Base-by-base conservation (phyloP, 2,113 vertebrate species). In the Okapia johnstoni region DNA sequence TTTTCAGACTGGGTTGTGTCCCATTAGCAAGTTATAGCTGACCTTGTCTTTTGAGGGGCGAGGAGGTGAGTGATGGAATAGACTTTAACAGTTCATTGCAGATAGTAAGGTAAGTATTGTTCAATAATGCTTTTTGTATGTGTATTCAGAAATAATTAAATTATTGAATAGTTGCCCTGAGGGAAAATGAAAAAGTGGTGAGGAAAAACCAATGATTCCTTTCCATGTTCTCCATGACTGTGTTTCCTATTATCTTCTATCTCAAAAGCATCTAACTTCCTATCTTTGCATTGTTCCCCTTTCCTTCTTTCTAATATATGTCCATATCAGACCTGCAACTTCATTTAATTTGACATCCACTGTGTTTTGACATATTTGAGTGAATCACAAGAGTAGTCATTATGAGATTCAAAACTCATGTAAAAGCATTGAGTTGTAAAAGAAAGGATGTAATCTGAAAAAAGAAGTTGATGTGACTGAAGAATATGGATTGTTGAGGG, bases 291-390 rank as follows among this genome's bases (percentile, higher is more conserved):
- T 88, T 92, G 40, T 77, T 95, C 10, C 12, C 26, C 2, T 90
- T 21, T 94, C 61, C n/a, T 83, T 88, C 23, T 33, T 83, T 88
- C 28, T 28, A 46, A 7, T n/a, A 85, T 40, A 21, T 92, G 1
- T 46, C 54, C 26, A 21, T 50, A 26, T 86, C 36, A 40, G 43
- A 94, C 83, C 43, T 94, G 13, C 16, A 76, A 6, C 33, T 77
- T 28, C 60, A 11, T 96, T 88, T 90, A 55, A 57, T 73, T 93
- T 91, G 8, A 84, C 33, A 19, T 92, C 10, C 26, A 61, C 46
- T 85, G 6, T 90, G 52, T 88, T 96, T 79, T 95, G 85, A 48
- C 66, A 77, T 93, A 60, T 96, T 80, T 81, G 14, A 95, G 12
- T 91, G 84, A 83, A 88, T 97, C 30, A 87, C 17, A 63, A 76